Evolutionary conservation across 2,113 vertebrate species (phyloP).

Genomic region (Colaptes auratus): DNA sequence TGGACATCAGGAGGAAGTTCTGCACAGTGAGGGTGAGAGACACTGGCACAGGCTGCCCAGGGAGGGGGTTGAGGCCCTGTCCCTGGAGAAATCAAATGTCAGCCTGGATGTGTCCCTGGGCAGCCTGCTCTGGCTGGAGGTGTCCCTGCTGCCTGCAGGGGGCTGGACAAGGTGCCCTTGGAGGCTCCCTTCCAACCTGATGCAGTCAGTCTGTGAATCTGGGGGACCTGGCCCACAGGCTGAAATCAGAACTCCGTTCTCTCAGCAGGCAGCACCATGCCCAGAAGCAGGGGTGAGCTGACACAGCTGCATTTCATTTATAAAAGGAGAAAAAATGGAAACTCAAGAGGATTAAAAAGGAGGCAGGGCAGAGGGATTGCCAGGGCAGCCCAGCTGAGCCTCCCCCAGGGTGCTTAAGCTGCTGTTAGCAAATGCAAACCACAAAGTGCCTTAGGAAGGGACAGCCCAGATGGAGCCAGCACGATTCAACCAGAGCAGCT

Average conservation of each 20-base stretch:
- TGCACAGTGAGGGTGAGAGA: no score
- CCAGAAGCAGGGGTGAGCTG: background rate
- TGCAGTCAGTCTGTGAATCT: no score
- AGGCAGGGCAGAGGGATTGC: constrained; percentile 3
- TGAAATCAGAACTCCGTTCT: background rate
- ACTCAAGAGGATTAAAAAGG: constrained; percentile 25
- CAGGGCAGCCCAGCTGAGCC: constrained; percentile 3
- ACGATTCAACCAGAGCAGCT: background rate
- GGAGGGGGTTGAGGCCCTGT: no score
- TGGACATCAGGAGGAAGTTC: no score
- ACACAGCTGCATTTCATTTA: background rate
- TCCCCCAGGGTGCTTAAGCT: background rate
- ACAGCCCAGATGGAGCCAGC: background rate
- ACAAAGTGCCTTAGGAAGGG: background rate
- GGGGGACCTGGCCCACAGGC: background rate
- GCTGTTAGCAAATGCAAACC: constrained; percentile 1
- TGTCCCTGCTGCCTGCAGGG: no score
- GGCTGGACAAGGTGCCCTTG: no score
- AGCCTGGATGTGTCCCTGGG: no score
- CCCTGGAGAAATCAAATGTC: no score
- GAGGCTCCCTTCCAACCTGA: no score
- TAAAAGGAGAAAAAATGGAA: background rate
- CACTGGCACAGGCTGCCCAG: no score
- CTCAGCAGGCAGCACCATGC: rapidly evolving
- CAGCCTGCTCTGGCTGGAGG: no score